Conservation (phyloP, 2,113 vertebrate genomes). For the Hassar affinis region DNA sequence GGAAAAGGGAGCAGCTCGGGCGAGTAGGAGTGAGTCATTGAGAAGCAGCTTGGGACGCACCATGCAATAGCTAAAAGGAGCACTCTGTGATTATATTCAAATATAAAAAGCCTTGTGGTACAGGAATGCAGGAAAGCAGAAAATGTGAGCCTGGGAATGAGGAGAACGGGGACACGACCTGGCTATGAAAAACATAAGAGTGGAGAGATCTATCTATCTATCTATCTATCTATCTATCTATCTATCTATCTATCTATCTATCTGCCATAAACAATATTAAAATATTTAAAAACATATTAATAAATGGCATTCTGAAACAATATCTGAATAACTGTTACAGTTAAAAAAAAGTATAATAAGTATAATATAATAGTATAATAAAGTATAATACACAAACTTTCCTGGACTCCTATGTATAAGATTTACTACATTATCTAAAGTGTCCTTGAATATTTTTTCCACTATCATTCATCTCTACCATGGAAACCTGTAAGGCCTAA, state of each 20-base stretch:
- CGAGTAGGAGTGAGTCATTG: slow-evolving; percentile 1
- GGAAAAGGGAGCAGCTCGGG: slow-evolving; percentile 7
- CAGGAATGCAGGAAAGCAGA: background rate
- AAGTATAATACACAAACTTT: no score
- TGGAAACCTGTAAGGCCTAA: slow-evolving; percentile 14
- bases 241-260: background rate
- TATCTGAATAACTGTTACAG: no score
- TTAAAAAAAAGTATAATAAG: no score
- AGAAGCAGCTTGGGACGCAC: background rate
- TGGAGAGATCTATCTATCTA: background rate
- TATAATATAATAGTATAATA: background rate
- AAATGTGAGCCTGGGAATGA: slow-evolving; percentile 9
- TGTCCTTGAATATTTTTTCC: background rate
- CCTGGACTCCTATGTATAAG: background rate
- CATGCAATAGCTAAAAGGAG: background rate
- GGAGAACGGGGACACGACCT: slow-evolving; percentile 30
- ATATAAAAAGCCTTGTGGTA: slow-evolving; percentile 9
- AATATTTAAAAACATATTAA: background rate
- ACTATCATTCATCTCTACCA: background rate
- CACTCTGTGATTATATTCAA: slow-evolving; percentile 20
- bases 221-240: slow-evolving; percentile 6
- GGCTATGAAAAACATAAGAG: background rate
- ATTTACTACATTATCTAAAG: background rate
- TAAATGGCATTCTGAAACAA: background rate
- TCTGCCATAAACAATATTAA: background rate